phyloP scores from a whole-genome alignment of 2,888 invertebrate genomes.

The Busseola fusca region DNA sequence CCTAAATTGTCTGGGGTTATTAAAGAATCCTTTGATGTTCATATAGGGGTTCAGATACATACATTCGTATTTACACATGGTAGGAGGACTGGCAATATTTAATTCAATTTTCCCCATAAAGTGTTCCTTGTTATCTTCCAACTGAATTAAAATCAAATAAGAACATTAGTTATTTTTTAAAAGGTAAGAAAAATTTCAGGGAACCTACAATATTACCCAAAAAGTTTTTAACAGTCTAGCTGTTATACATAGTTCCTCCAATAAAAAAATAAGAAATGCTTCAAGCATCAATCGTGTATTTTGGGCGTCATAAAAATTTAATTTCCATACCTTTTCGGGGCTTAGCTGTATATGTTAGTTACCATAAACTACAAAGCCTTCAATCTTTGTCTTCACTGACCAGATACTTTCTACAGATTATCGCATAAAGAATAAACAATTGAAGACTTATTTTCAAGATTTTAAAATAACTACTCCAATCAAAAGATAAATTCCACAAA shows the following conservation, averaged over 20 bases:
- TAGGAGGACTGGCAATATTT: conserved; percentile 9
- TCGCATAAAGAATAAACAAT: conserved; percentile 14
- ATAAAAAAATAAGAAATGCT: background rate
- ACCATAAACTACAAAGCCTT: background rate
- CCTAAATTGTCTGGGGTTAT: conserved; percentile 43
- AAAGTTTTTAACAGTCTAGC: too few relatives aligned
- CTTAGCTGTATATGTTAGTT: background rate
- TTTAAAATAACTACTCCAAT: background rate
- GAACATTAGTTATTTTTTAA: background rate
- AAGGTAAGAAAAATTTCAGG: background rate
- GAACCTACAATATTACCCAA: background rate
- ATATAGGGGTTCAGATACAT: background rate
- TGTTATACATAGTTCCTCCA: background rate
- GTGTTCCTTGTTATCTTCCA: background rate
- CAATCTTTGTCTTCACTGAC: background rate
- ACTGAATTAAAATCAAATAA: background rate
- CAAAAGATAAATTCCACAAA: background rate
- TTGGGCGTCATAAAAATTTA: background rate
- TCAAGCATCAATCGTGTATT: background rate
- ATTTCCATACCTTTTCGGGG: background rate
- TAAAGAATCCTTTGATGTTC: conserved; percentile 28
- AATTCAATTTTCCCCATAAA: background rate
- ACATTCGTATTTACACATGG: conserved; percentile 13
- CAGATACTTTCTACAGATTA: conserved; percentile 9
- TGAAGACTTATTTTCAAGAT: too few relatives aligned